Percentiles rank a stretch among this genome's conserved stretches.
Conservation (phyloP, 2,888 invertebrate species). For the Choristoneura rosaceana region DNA sequence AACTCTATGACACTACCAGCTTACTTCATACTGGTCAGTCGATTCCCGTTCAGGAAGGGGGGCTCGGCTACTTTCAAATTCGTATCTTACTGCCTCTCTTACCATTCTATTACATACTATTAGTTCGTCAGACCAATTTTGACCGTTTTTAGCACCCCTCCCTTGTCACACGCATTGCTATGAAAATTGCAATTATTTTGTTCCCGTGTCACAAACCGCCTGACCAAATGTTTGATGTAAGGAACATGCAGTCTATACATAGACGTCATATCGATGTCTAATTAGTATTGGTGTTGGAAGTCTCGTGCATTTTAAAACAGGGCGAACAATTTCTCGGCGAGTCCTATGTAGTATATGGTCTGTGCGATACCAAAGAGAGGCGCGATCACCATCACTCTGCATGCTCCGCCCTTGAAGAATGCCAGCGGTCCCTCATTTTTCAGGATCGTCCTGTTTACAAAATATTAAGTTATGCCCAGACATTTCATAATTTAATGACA, state of each 20-base stretch:
- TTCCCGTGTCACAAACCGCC: too few relatives aligned
- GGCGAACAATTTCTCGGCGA: conserved; percentile 90
- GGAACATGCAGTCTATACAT: too few relatives aligned
- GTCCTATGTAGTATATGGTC: conserved; percentile 98
- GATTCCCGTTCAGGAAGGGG: not conserved
- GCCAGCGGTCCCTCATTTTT: conserved; percentile 95
- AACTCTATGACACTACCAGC: not conserved
- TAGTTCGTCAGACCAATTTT: too few relatives aligned
- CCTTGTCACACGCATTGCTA: too few relatives aligned
- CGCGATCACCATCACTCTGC: conserved; percentile 99
- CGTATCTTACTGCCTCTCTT: too few relatives aligned
- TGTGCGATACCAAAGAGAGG: conserved; percentile 99
- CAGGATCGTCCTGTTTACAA: conserved; percentile 89
- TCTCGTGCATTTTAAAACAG: conserved; percentile 41
- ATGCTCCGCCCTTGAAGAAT: conserved; percentile 99
- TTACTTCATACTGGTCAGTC: not conserved
- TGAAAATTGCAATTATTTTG: too few relatives aligned
- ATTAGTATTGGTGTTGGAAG: too few relatives aligned
- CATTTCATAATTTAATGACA: not conserved
- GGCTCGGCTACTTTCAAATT: not conserved
- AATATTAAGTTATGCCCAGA: not conserved
- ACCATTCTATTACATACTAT: too few relatives aligned
- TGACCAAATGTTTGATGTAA: too few relatives aligned
- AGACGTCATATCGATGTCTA: too few relatives aligned
- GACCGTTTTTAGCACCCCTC: too few relatives aligned